A percentile compares a stretch with the other conserved stretches of the same genome.
Conservation (phyloP, 2,113 vertebrate species). For the Myotis yumanensis region DNA sequence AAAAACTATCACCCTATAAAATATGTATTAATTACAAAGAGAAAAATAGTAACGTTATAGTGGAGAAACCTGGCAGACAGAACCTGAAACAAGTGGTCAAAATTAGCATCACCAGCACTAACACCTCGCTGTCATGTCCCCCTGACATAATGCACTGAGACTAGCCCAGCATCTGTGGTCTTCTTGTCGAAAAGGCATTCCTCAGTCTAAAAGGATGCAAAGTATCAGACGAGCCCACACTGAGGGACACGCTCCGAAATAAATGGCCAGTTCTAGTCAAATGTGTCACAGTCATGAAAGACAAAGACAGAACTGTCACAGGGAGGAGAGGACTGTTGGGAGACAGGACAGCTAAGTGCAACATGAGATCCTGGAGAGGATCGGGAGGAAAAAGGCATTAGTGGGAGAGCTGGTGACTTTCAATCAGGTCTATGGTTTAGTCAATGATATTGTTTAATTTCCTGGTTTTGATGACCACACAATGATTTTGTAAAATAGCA, state of each 20-base stretch:
- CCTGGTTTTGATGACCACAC: not conserved
- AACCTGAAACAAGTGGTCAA: not conserved
- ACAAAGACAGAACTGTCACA: not conserved
- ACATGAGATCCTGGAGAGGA: not conserved
- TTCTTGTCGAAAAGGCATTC: not conserved
- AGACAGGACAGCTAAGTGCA: not conserved
- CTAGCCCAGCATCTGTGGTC: not conserved
- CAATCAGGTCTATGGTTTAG: not conserved
- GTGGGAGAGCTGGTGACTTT: not conserved
- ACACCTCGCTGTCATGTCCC: fast-evolving
- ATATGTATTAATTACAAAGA: not conserved
- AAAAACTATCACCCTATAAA: not conserved
- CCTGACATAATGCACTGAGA: not conserved
- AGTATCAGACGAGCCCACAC: not conserved
- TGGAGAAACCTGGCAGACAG: not conserved
- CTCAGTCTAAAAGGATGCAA: not conserved
- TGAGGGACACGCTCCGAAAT: not conserved
- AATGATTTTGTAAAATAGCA: not conserved
- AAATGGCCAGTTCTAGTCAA: not conserved
- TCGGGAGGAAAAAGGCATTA: not conserved
- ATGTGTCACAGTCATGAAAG: not conserved
- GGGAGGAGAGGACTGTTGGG: not conserved
- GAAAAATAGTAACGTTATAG: not conserved
- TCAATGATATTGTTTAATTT: not conserved
- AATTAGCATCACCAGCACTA: not conserved